Evolutionary conservation across 1,140 invertebrate species (phyloP).

Genomic region (Triops cancriformis): DNA sequence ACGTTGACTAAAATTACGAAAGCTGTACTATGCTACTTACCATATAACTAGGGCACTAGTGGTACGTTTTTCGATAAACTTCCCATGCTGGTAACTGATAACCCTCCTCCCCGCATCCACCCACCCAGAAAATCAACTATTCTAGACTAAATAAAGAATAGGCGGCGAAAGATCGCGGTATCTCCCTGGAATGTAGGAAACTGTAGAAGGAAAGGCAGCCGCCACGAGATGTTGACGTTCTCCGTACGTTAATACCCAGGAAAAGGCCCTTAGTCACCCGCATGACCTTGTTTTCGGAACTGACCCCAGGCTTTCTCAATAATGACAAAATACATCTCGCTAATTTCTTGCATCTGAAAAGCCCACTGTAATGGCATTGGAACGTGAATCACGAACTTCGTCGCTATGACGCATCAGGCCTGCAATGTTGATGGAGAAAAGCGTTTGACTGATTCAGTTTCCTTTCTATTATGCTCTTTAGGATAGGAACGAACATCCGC

Average conservation of each 20-base stretch:
- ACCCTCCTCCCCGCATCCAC: too few relatives aligned
- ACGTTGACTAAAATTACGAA: neutral
- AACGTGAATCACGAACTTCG: neutral
- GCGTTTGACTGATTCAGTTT: neutral
- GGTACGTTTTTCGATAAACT: neutral
- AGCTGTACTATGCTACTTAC: neutral
- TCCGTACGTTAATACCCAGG: neutral
- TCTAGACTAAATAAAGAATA: neutral
- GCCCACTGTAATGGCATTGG: neutral
- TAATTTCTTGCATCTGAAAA: too few relatives aligned
- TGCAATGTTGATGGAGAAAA: neutral
- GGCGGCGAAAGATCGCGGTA: neutral
- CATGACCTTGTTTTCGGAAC: neutral
- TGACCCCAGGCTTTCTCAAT: neutral
- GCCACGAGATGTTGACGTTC: slow-evolving; percentile 4
- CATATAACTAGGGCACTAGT: neutral
- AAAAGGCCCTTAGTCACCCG: neutral
- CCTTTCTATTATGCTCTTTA: neutral
- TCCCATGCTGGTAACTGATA: neutral
- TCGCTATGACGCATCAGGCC: neutral
- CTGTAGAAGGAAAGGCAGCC: neutral
- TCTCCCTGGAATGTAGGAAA: neutral
- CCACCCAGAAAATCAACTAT: neutral
- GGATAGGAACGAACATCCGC: neutral
- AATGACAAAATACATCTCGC: neutral